Evolutionary conservation across 2,797 vertebrate species (phyloP).

Genomic region (Scyliorhinus canicula): DNA sequence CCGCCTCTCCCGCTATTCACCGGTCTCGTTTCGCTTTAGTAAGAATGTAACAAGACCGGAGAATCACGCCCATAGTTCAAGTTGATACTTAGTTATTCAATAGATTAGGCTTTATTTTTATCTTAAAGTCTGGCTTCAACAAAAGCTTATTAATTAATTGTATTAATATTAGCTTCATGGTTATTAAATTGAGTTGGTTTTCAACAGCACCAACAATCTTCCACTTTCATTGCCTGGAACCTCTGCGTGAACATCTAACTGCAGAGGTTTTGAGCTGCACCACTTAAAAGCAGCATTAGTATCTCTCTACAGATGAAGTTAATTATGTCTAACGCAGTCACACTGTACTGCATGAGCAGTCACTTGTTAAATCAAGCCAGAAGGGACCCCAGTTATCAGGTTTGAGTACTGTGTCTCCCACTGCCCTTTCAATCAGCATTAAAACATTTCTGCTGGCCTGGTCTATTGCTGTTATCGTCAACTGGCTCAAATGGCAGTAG

Average conservation of each 20-base stretch:
- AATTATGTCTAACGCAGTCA: neutral
- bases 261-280: no score
- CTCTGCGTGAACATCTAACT: neutral
- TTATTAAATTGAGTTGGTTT: neutral
- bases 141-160: neutral
- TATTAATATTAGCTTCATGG: neutral
- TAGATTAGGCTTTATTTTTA: neutral
- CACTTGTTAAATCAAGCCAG: constrained; percentile 32
- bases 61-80: no score
- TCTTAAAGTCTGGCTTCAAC: neutral
- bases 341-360: neutral
- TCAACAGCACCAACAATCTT: neutral
- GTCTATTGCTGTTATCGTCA: neutral
- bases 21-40: no score
- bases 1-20: no score
- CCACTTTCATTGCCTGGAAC: neutral
- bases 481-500: neutral
- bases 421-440: neutral
- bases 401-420: neutral
- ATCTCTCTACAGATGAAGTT: neutral
- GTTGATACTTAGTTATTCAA: neutral
- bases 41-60: no score
- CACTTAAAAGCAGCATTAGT: neutral
- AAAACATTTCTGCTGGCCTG: neutral
- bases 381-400: constrained; percentile 1